phyloP scores from a whole-genome alignment of 2,888 invertebrate genomes.

The Deilephila elpenor region DNA sequence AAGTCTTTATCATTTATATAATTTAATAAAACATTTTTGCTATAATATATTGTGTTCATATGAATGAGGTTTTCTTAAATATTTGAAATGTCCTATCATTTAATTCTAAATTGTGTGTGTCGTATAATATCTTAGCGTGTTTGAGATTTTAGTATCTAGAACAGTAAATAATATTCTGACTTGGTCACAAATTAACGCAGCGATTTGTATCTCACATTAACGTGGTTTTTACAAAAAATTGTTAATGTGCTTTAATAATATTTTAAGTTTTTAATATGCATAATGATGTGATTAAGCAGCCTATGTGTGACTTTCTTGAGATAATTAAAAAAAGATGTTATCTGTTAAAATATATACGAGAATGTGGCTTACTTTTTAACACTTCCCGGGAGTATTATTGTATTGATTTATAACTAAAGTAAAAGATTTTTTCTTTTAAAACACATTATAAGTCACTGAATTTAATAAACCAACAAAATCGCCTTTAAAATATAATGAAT shows the following conservation, averaged over 20 bases:
- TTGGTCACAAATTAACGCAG: neutral
- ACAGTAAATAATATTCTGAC: neutral
- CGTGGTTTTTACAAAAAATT: constrained; percentile 9
- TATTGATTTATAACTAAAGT: neutral
- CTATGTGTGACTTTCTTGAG: neutral
- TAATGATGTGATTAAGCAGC: neutral
- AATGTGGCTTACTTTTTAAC: neutral
- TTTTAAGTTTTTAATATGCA: neutral
- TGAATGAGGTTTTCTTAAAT: too few relatives aligned
- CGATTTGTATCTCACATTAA: neutral
- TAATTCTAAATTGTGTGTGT: too few relatives aligned
- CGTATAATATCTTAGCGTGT: neutral
- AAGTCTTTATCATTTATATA: too few relatives aligned
- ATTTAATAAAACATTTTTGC: too few relatives aligned
- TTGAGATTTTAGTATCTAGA: neutral
- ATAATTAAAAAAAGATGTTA: constrained; percentile 2
- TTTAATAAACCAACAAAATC: too few relatives aligned
- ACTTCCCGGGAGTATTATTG: too few relatives aligned
- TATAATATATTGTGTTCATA: too few relatives aligned
- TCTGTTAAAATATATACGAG: neutral
- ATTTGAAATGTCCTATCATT: too few relatives aligned
- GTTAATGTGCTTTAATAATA: constrained; percentile 15
- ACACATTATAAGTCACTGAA: too few relatives aligned
- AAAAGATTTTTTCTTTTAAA: too few relatives aligned
- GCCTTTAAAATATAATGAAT: neutral